Conservation (phyloP, 2,888 invertebrate species). For the Lepidochitona cinerea region DNA sequence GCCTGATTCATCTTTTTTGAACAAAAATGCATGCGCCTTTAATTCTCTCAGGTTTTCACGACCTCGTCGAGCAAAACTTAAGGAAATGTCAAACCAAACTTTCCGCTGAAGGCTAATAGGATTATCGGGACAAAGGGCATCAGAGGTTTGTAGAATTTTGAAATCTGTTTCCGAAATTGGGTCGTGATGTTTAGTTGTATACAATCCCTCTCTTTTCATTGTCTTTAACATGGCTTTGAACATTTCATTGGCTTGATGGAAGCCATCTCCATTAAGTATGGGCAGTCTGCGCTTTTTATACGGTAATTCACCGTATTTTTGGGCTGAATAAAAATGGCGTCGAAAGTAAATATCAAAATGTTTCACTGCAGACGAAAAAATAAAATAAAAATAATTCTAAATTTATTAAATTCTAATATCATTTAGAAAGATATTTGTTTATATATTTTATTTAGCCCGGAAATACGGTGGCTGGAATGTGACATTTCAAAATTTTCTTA, state of each 20-base stretch:
- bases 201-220: slow-evolving; percentile 13
- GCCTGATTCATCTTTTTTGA: slow-evolving; percentile 17
- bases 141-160: slow-evolving; percentile 2
- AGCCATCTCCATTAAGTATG: background rate
- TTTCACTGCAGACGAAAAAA: too few relatives aligned
- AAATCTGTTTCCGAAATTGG: slow-evolving; percentile 6
- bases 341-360: too few relatives aligned
- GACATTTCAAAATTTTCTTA: too few relatives aligned
- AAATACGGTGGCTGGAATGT: too few relatives aligned
- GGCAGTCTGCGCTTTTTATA: too few relatives aligned
- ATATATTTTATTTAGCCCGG: background rate
- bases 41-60: slow-evolving; percentile 17
- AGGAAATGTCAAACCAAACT: slow-evolving; percentile 23
- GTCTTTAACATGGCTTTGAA: slow-evolving; percentile 15
- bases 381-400: too few relatives aligned
- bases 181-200: slow-evolving; percentile 15
- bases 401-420: too few relatives aligned
- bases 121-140: background rate
- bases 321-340: too few relatives aligned
- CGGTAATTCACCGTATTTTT: too few relatives aligned
- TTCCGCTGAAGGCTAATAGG: slow-evolving; percentile 16
- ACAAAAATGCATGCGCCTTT: slow-evolving; percentile 5
- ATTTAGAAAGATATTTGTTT: too few relatives aligned
- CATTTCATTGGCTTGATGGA: slow-evolving; percentile 10
- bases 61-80: slow-evolving; percentile 17